A percentile compares a stretch with the other conserved stretches of the same genome.
phyloP scores from a whole-genome alignment of 2,888 invertebrate species.

The Auanema sp. region DNA sequence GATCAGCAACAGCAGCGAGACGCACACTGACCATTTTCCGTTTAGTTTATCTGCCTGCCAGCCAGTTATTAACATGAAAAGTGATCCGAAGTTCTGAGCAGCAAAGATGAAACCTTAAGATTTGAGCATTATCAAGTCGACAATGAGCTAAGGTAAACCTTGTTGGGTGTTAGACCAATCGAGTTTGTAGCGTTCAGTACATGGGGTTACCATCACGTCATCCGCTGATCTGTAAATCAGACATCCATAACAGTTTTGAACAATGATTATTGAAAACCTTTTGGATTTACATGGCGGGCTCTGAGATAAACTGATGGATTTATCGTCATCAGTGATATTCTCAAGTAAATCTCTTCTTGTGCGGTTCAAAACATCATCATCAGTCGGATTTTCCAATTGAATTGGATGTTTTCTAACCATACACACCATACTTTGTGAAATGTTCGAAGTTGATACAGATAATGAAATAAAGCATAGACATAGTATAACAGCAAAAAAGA shows the following conservation, averaged over 20 bases:
- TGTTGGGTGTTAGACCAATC: constrained; percentile 53
- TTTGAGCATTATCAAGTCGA: background rate
- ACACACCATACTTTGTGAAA: constrained; percentile 52
- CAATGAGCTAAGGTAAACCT: constrained; percentile 33
- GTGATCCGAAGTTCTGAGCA: constrained; percentile 60
- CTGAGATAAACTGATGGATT: background rate
- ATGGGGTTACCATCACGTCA: constrained; percentile 44
- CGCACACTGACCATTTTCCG: constrained; percentile 59
- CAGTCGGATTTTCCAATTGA: background rate
- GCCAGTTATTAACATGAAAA: constrained; percentile 57
- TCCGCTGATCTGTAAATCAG: constrained; percentile 3
- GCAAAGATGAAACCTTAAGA: constrained; percentile 57
- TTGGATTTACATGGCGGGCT: background rate
- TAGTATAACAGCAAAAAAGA: constrained; percentile 53
- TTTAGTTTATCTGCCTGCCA: constrained; percentile 58
- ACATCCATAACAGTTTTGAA: background rate
- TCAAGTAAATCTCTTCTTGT: constrained; percentile 13
- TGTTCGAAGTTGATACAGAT: constrained; percentile 42
- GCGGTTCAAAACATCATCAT: constrained; percentile 6
- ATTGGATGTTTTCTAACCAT: constrained; percentile 45
- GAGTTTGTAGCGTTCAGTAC: constrained; percentile 42
- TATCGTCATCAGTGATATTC: background rate
- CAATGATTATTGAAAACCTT: background rate
- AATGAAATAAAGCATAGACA: constrained; percentile 57
- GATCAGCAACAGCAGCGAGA: constrained; percentile 47